phyloP scores from a whole-genome alignment of 2,797 vertebrate species.

The Poecilia gillii region DNA sequence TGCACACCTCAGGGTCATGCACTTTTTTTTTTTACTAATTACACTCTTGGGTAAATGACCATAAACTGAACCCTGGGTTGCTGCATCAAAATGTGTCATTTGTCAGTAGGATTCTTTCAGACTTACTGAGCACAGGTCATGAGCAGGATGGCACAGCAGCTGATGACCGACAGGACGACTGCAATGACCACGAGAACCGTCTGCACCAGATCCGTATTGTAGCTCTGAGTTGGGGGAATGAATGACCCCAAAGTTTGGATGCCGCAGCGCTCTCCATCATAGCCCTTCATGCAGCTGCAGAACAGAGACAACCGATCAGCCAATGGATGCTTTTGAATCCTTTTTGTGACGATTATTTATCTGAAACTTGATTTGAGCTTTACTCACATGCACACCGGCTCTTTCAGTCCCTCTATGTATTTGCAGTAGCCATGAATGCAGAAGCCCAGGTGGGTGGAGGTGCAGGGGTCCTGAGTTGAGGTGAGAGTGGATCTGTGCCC shows the following conservation, averaged over 20 bases:
- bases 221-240: background rate
- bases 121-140: constrained; percentile 84
- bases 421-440: constrained; percentile 84
- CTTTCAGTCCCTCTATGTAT: constrained; percentile 75
- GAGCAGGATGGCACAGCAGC: constrained; percentile 80
- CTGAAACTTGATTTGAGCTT: background rate
- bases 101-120: background rate
- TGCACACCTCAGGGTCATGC: background rate
- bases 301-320: background rate
- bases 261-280: constrained; percentile 79
- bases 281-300: constrained; percentile 80
- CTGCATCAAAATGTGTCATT: background rate
- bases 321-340: background rate
- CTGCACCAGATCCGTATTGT: constrained; percentile 66
- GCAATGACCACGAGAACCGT: constrained; percentile 78
- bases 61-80: background rate
- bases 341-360: background rate
- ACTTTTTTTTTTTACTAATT: background rate
- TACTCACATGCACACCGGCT: constrained; percentile 83
- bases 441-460: constrained; percentile 76
- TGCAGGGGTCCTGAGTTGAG: constrained; percentile 74
- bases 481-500: constrained; percentile 36
- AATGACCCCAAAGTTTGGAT: constrained; percentile 69
- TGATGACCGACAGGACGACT: constrained; percentile 81
- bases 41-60: background rate